Evolutionary conservation across 2,888 invertebrate species (phyloP).

Genomic region (Polia nebulosa): DNA sequence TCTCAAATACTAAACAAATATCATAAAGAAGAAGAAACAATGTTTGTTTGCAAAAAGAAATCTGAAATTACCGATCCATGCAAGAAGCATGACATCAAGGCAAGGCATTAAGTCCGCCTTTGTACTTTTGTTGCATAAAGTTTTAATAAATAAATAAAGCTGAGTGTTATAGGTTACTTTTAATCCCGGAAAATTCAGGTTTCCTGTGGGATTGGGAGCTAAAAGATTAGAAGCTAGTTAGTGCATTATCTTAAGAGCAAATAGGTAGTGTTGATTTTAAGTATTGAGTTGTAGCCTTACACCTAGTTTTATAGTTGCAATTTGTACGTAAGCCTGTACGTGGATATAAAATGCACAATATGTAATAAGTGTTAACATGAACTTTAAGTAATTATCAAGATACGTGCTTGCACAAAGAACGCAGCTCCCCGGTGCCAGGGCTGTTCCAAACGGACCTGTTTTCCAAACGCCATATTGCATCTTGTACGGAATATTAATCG

Average conservation of each 20-base stretch:
- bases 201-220: background rate
- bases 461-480: constrained; percentile 22
- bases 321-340: background rate
- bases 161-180: background rate
- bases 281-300: background rate
- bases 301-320: background rate
- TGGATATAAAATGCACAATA: constrained; percentile 7
- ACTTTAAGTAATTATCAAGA: constrained; percentile 30
- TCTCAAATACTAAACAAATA: too few species aligned
- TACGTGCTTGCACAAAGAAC: constrained; percentile 29
- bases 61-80: too few species aligned
- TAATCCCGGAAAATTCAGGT: background rate
- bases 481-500: constrained; percentile 34
- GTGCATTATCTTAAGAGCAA: too few species aligned
- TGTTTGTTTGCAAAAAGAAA: too few species aligned
- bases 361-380: constrained; percentile 4
- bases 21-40: too few species aligned
- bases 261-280: too few species aligned
- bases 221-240: background rate
- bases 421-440: background rate
- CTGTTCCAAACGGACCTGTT: background rate
- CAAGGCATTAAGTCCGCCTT: too few species aligned
- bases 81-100: too few species aligned
- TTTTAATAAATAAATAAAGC: background rate
- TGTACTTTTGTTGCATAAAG: too few species aligned